Evolutionary conservation across 2,113 vertebrate genomes (phyloP).

Genomic region (Cyprichromis sp.): DNA sequence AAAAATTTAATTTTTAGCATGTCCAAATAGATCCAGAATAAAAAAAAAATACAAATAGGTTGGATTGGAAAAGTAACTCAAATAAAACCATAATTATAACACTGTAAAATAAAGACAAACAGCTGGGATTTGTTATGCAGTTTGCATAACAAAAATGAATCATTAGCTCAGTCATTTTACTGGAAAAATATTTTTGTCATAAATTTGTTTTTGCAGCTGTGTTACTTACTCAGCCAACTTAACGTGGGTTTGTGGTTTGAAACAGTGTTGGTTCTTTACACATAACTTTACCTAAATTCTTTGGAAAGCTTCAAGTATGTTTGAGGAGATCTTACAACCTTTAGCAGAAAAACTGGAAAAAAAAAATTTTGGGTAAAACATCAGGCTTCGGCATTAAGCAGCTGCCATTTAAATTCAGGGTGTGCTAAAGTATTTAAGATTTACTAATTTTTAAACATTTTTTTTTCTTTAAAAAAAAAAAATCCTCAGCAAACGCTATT

Average conservation of each 20-base stretch:
- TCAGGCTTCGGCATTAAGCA: neutral
- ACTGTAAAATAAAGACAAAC: neutral
- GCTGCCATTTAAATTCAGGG: neutral
- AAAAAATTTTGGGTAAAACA: fast-evolving
- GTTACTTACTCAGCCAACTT: neutral
- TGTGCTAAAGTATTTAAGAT: neutral
- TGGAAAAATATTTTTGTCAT: neutral
- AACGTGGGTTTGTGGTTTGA: neutral
- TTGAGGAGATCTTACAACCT: neutral
- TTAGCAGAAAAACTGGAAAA: neutral
- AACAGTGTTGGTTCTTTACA: neutral
- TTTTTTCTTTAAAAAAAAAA: neutral
- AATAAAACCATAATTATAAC: neutral
- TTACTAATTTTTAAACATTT: neutral
- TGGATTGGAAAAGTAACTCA: neutral
- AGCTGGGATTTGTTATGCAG: neutral
- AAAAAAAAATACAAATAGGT: neutral
- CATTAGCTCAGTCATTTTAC: neutral
- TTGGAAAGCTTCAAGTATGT: neutral
- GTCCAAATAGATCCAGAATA: neutral
- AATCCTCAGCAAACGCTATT: conserved; percentile 79
- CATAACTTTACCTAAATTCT: neutral
- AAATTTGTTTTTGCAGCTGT: neutral
- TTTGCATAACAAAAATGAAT: neutral
- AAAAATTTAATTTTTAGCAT: neutral